A percentile compares a stretch with the other conserved stretches of the same genome.
Conservation (phyloP, 2,888 invertebrate genomes). For the Ommatoiulus sabulosus region DNA sequence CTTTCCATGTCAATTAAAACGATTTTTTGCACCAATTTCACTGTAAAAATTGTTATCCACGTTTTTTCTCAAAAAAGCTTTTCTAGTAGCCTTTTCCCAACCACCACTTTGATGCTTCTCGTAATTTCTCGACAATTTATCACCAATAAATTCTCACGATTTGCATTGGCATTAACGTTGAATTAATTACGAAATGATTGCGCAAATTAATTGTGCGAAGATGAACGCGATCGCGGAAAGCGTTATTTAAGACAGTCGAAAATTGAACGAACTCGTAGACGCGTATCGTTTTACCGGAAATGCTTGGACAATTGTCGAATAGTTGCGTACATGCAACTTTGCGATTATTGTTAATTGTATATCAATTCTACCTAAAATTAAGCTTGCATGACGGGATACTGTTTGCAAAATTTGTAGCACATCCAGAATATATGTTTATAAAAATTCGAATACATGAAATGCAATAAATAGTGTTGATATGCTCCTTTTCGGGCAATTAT, state of each 20-base stretch:
- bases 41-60: slow-evolving; percentile 43
- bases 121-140: neutral
- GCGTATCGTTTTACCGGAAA: too few relatives aligned
- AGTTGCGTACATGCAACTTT: too few relatives aligned
- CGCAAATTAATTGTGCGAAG: neutral
- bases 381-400: too few relatives aligned
- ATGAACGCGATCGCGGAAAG: neutral
- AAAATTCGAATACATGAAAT: too few relatives aligned
- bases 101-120: neutral
- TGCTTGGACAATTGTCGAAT: too few relatives aligned
- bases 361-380: too few relatives aligned
- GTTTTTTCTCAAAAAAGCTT: neutral
- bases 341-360: too few relatives aligned
- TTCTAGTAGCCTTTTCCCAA: slow-evolving; percentile 19
- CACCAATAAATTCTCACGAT: neutral
- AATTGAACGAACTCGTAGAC: neutral
- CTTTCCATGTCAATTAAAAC: slow-evolving; percentile 36
- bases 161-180: neutral
- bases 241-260: neutral
- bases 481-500: too few relatives aligned
- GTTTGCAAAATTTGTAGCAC: too few relatives aligned
- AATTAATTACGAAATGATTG: neutral
- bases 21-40: slow-evolving; percentile 31
- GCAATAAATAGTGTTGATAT: too few relatives aligned
- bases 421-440: too few relatives aligned